phyloP scores from a whole-genome alignment of 2,113 vertebrate genomes.

The Onychostoma macrolepis region DNA sequence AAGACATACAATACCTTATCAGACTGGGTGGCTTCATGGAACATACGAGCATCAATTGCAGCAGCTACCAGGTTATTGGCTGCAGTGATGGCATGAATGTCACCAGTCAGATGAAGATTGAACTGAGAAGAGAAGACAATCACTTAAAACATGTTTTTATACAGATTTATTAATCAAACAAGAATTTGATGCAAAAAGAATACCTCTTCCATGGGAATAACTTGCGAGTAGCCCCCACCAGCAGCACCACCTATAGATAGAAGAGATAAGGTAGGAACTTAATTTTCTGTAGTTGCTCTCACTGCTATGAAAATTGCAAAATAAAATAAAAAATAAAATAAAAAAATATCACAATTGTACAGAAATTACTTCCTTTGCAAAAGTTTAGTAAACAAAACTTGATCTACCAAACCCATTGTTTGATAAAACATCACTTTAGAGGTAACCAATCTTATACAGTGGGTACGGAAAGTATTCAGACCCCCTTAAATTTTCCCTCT shows the following conservation, averaged over 20 bases:
- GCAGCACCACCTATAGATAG: constrained; percentile 91
- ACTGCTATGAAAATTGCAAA: neutral
- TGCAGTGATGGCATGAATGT: constrained; percentile 98
- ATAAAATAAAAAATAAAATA: neutral
- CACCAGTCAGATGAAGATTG: constrained; percentile 98
- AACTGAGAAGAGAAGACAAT: constrained; percentile 78
- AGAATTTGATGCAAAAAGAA: neutral
- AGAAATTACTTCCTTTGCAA: neutral
- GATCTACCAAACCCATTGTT: neutral
- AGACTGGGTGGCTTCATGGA: constrained; percentile 91
- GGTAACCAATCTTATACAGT: neutral
- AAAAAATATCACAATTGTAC: neutral
- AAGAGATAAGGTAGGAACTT: constrained; percentile 3
- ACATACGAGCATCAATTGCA: constrained; percentile 91
- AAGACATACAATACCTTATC: constrained; percentile 82
- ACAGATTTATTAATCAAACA: neutral
- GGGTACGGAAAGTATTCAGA: no score
- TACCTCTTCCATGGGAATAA: constrained; percentile 99
- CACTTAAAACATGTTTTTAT: neutral
- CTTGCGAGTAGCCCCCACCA: constrained; percentile 96
- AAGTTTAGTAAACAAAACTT: neutral
- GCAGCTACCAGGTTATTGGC: constrained; percentile 96
- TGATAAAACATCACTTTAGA: neutral
- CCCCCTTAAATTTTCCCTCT: no score
- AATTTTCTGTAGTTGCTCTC: neutral